Conservation (phyloP, 2,797 vertebrate species). For the Sebastes hopkinsi region DNA sequence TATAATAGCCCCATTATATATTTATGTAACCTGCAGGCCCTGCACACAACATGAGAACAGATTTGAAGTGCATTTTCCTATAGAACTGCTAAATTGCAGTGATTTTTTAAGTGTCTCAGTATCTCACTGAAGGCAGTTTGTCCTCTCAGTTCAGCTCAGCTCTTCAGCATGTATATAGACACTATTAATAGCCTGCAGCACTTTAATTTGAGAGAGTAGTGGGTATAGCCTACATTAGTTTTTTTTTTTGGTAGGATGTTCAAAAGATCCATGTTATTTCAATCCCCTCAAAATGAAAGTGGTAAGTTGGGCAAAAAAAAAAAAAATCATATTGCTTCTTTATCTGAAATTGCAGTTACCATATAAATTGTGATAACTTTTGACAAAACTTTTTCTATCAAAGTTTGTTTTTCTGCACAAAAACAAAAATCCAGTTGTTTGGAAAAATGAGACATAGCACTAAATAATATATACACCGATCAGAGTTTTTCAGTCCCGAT, state of each 20-base stretch:
- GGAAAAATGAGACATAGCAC: background rate
- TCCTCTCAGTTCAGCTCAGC: background rate
- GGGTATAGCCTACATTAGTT: background rate
- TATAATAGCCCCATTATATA: conserved; percentile 27
- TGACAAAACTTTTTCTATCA: conserved; percentile 44
- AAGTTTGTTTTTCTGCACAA: conserved; percentile 33
- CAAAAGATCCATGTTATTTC: conserved; percentile 12
- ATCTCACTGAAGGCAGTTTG: background rate
- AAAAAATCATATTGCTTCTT: conserved; percentile 15
- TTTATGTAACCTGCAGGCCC: conserved; percentile 33
- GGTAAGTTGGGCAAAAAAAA: background rate
- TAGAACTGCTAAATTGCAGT: background rate
- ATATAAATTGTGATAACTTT: conserved; percentile 21
- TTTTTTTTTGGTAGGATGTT: background rate
- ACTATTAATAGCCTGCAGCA: background rate
- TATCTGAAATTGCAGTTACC: conserved; percentile 51
- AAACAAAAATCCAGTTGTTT: background rate
- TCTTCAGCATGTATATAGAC: background rate
- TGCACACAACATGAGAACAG: background rate
- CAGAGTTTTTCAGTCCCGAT: too few species aligned
- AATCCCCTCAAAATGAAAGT: background rate
- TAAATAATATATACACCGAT: background rate
- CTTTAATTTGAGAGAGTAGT: background rate
- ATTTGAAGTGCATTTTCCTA: background rate
- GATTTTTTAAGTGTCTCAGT: background rate